These are phyloP conservation scores for Marmota flaviventris DNA, from an alignment of 2,113 vertebrate genomes.

Conservation along the genomic window DNA sequence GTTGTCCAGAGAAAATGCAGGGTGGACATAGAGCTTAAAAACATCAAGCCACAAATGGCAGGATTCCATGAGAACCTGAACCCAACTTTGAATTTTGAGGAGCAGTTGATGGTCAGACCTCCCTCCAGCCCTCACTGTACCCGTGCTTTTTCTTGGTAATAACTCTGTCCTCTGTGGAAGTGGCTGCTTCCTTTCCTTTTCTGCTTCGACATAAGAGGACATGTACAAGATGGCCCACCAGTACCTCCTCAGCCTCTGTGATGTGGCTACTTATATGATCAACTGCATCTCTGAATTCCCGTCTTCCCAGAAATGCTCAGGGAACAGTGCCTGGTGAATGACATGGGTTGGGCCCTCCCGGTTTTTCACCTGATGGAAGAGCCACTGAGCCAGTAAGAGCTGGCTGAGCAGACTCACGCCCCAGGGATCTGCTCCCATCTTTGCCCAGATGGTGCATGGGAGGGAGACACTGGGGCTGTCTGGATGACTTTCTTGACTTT, in stretches of 20 bases:
- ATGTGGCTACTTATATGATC: background rate
- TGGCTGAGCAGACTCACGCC: fast-evolving
- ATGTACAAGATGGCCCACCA: fast-evolving
- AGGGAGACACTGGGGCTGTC: background rate
- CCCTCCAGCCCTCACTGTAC: background rate
- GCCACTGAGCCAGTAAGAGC: too few relatives aligned
- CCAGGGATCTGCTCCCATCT: fast-evolving
- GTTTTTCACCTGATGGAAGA: background rate
- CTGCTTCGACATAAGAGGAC: background rate
- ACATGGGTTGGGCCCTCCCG: background rate
- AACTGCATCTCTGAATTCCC: background rate
- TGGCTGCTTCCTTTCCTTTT: background rate
- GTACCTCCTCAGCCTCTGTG: too few relatives aligned
- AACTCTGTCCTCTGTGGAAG: background rate
- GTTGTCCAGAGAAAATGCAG: background rate
- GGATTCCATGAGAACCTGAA: background rate
- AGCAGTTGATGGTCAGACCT: background rate
- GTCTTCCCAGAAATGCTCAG: background rate
- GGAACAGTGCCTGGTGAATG: background rate
- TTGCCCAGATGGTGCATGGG: too few relatives aligned
- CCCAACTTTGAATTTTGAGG: background rate
- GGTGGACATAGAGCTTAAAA: background rate
- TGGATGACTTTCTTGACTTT: background rate
- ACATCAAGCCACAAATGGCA: background rate
- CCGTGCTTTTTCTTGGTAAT: background rate